These are phyloP conservation scores for Mystacornis crossleyi DNA, from an alignment of 2,113 vertebrate species.

Conservation along the genomic window DNA sequence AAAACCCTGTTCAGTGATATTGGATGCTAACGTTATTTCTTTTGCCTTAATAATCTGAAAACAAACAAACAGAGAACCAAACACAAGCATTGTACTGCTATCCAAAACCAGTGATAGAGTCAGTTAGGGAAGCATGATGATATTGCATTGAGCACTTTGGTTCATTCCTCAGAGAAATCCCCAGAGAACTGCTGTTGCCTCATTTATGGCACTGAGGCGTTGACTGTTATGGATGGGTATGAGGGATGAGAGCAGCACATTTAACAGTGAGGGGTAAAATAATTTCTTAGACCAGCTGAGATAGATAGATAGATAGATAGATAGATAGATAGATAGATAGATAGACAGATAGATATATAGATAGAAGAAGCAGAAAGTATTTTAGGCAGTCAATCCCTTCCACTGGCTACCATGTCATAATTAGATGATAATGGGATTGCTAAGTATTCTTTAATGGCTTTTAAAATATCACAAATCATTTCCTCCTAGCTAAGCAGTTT, in stretches of 20 bases:
- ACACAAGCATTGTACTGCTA: neutral
- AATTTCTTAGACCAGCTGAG: neutral
- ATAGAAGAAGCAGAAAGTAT: neutral
- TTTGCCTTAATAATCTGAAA: neutral
- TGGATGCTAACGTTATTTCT: neutral
- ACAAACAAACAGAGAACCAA: neutral
- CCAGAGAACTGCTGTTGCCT: neutral
- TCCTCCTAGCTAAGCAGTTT: neutral
- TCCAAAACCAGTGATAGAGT: neutral
- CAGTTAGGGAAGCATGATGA: neutral
- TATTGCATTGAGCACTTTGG: neutral
- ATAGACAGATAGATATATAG: neutral
- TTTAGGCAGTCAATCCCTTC: neutral
- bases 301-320: neutral
- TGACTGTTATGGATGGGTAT: neutral
- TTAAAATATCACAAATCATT: neutral
- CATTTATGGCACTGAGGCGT: neutral
- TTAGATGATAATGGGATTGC: neutral
- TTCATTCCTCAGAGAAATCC: neutral
- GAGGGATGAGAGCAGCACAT: neutral
- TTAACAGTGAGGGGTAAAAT: neutral
- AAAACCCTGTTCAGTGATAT: neutral
- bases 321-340: no score
- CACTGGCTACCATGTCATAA: neutral
- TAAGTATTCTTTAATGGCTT: constrained; percentile 3